phyloP scores from a whole-genome alignment of 2,888 invertebrate genomes.

The Hypolimnas misippus region DNA sequence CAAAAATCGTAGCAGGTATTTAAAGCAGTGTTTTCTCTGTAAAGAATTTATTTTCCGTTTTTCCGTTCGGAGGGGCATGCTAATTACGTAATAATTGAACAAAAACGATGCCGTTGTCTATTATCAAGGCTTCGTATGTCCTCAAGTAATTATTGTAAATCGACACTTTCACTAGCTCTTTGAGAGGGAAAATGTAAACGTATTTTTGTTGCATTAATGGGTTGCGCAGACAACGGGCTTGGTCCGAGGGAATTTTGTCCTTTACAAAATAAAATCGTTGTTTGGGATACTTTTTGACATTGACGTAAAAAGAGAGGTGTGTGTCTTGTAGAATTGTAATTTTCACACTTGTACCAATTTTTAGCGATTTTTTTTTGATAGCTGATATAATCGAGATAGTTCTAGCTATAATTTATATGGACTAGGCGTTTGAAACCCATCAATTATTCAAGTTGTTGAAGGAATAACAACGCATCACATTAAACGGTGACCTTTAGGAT shows the following conservation, averaged over 20 bases:
- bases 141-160: conserved; percentile 38
- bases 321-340: too few relatives aligned
- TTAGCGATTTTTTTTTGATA: too few relatives aligned
- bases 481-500: too few relatives aligned
- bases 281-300: too few relatives aligned
- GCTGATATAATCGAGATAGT: too few relatives aligned
- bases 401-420: too few relatives aligned
- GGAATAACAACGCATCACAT: too few relatives aligned
- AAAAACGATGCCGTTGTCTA: conserved; percentile 29
- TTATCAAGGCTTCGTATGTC: conserved; percentile 36
- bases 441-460: too few relatives aligned
- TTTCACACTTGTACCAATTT: too few relatives aligned
- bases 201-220: conserved; percentile 9
- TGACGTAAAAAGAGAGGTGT: too few relatives aligned
- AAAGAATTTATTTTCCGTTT: conserved; percentile 26
- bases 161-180: conserved; percentile 32
- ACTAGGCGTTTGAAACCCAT: too few relatives aligned
- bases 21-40: not conserved
- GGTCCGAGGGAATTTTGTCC: not conserved
- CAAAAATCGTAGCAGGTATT: conserved; percentile 10
- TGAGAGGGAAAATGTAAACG: conserved; percentile 17
- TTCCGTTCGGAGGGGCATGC: conserved; percentile 22
- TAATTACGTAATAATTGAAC: conserved; percentile 35
- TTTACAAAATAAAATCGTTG: too few relatives aligned
- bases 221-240: not conserved